Percentiles rank a stretch among this genome's conserved stretches.
These are phyloP conservation scores for Ptychobarbus kaznakovi DNA, from an alignment of 2,797 vertebrate genomes.

Conservation along the genomic window DNA sequence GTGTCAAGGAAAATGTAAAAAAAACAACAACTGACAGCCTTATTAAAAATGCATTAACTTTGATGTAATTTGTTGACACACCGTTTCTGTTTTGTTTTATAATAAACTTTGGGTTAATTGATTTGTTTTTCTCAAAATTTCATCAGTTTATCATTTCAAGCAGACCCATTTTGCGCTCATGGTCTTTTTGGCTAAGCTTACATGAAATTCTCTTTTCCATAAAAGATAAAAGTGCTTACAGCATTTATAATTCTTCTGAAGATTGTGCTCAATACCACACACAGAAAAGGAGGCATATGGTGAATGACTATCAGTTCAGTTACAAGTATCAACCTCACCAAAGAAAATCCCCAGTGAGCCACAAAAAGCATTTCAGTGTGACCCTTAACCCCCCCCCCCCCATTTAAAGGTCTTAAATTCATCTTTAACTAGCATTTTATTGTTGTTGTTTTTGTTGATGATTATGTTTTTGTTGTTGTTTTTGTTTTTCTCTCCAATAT, in stretches of 20 bases:
- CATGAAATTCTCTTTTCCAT: slow-evolving; percentile 35
- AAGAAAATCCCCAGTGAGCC: slow-evolving; percentile 32
- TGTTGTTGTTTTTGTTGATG: background rate
- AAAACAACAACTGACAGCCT: background rate
- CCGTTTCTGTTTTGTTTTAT: background rate
- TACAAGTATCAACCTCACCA: slow-evolving; percentile 35
- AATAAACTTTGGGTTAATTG: background rate
- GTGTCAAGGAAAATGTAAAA: background rate
- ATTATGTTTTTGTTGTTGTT: slow-evolving; percentile 21
- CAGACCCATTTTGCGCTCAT: background rate
- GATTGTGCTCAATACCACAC: slow-evolving; percentile 27
- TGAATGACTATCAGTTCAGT: slow-evolving; percentile 37
- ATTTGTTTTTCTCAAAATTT: background rate
- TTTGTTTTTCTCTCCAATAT: background rate
- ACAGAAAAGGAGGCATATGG: slow-evolving; percentile 24
- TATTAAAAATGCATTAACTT: background rate
- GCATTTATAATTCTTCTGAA: slow-evolving; percentile 50
- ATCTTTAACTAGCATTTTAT: background rate
- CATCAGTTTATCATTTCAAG: slow-evolving; percentile 14
- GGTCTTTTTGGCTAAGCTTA: slow-evolving; percentile 32
- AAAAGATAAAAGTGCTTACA: slow-evolving; percentile 38
- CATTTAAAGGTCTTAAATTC: slow-evolving; percentile 23
- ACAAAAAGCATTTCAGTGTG: slow-evolving; percentile 23
- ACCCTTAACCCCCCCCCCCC: background rate
- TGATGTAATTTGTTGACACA: background rate